These are phyloP conservation scores for Euschistus heros DNA, from an alignment of 1,140 invertebrate species.

Conservation along the genomic window DNA sequence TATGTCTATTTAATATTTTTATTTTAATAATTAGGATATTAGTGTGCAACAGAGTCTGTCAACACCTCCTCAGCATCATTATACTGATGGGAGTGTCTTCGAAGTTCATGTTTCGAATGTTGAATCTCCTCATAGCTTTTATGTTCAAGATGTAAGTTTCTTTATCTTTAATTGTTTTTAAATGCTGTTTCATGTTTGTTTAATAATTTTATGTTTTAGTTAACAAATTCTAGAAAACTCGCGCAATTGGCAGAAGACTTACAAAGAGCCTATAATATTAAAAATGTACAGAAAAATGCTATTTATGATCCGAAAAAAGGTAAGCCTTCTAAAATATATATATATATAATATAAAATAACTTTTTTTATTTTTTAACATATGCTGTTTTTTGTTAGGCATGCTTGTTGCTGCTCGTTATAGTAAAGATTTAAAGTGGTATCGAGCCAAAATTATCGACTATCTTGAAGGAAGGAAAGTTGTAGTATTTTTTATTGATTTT, in stretches of 20 bases:
- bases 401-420: constrained; percentile 37
- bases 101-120: constrained; percentile 31
- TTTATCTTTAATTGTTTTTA: not conserved
- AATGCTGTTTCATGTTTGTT: not conserved
- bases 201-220: not conserved
- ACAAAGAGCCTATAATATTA: constrained; percentile 3
- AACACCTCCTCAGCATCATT: not conserved
- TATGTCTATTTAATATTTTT: constrained; percentile 2
- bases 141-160: constrained; percentile 35
- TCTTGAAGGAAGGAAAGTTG: constrained; percentile 33
- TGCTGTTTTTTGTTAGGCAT: constrained; percentile 34
- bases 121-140: constrained; percentile 33
- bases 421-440: constrained; percentile 36
- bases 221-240: not conserved
- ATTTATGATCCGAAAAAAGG: not conserved
- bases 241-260: not conserved
- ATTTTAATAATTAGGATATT: constrained; percentile 14
- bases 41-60: not conserved
- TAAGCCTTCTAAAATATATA: not conserved
- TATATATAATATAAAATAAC: not conserved
- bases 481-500: constrained; percentile 42
- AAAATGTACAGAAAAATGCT: not conserved
- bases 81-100: not conserved
- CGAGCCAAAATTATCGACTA: constrained; percentile 36
- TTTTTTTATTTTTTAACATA: not conserved